Evolutionary conservation across 1,140 invertebrate genomes (phyloP).

Genomic region (Anoplolepis gracilipes): DNA sequence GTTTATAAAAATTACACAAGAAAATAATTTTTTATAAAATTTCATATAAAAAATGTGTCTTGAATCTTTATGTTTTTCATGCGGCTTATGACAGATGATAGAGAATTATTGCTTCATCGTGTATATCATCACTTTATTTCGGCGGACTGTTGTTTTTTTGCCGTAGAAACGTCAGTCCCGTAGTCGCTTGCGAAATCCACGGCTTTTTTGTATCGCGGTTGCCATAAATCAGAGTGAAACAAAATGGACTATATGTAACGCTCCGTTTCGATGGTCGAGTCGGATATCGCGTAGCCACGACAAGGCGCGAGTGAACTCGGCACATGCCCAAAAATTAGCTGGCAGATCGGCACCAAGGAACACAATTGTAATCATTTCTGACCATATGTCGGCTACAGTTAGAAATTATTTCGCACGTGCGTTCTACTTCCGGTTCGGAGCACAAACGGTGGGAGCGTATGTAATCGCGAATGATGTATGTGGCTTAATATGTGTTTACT

Average conservation of each 20-base stretch:
- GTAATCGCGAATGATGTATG: conserved; percentile 47
- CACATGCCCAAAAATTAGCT: conserved; percentile 72
- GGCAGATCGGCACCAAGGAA: conserved; percentile 60
- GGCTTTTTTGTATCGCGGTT: conserved; percentile 55
- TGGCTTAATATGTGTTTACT: conserved; percentile 54
- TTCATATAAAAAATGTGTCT: not conserved
- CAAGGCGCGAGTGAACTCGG: conserved; percentile 62
- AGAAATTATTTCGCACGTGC: conserved; percentile 49
- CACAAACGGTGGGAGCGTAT: conserved; percentile 1
- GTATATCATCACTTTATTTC: conserved; percentile 44
- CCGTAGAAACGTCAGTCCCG: conserved; percentile 31
- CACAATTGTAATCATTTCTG: conserved; percentile 66
- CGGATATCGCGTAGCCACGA: conserved; percentile 53
- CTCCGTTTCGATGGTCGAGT: conserved; percentile 63
- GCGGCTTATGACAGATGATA: conserved; percentile 6
- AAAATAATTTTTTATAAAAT: not conserved
- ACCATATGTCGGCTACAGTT: conserved; percentile 37
- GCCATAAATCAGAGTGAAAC: conserved; percentile 66
- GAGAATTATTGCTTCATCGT: conserved; percentile 36
- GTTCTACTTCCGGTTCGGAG: conserved; percentile 59
- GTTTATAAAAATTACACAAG: no score
- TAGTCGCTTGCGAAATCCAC: conserved; percentile 29
- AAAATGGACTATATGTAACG: conserved; percentile 60
- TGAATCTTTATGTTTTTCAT: not conserved
- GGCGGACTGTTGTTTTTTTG: conserved; percentile 27